Conservation (phyloP, 1,140 invertebrate genomes). For the Pseudoatta argentina region DNA sequence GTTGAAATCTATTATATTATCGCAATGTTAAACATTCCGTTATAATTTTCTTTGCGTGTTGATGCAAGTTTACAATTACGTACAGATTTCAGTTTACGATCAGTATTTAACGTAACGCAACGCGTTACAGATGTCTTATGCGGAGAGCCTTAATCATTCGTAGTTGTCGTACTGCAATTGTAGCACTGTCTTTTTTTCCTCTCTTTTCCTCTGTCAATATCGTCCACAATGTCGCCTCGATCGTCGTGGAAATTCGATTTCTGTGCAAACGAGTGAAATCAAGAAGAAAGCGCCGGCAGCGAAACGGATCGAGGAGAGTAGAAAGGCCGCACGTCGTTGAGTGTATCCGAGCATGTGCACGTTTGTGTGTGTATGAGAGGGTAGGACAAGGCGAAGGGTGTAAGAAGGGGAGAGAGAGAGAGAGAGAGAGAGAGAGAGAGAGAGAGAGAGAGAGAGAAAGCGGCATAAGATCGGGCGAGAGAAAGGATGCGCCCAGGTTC, state of each 20-base stretch:
- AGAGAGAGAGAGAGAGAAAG: constrained; percentile 14
- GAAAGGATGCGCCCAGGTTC: constrained; percentile 60
- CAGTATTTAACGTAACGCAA: no score
- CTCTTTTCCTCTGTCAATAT: not conserved
- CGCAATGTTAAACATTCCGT: no score
- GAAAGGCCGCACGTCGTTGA: constrained; percentile 18
- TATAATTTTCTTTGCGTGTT: no score
- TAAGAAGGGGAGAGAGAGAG: constrained; percentile 3
- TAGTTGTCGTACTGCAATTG: not conserved
- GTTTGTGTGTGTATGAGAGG: constrained; percentile 16
- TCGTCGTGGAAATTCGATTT: constrained; percentile 70
- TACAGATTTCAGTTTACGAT: no score
- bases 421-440: constrained; percentile 19
- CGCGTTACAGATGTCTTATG: no score
- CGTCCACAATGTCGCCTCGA: not conserved
- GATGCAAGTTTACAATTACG: no score
- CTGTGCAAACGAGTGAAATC: constrained; percentile 64
- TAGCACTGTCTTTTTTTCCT: constrained; percentile 1
- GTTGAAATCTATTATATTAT: no score
- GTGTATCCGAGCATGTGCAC: constrained; percentile 8
- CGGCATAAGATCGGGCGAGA: constrained; percentile 20
- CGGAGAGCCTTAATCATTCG: not conserved
- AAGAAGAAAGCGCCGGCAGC: constrained; percentile 27
- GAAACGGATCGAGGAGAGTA: constrained; percentile 37
- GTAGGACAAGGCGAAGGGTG: constrained; percentile 20